Evolutionary conservation across 2,888 invertebrate species (phyloP).

Genomic region (Eucera pruinosa): DNA sequence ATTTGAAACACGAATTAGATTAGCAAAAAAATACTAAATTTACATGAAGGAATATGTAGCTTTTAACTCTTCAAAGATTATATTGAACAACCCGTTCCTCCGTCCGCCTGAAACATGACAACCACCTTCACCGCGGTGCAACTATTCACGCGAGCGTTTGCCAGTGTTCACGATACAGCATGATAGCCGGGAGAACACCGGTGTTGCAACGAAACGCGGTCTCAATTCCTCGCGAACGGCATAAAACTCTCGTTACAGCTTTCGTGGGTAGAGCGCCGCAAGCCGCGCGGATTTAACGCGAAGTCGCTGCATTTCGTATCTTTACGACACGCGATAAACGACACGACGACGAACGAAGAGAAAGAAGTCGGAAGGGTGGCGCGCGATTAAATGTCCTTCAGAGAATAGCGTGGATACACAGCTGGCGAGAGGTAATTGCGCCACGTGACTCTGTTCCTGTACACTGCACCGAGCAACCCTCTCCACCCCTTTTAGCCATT

Average conservation of each 20-base stretch:
- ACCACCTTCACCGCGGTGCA: conserved; percentile 4
- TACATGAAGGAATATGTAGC: no score
- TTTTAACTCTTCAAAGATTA: not conserved
- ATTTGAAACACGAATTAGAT: no score
- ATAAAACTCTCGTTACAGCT: conserved; percentile 44
- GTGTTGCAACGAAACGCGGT: not conserved
- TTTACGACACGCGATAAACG: conserved; percentile 70
- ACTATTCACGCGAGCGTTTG: conserved; percentile 43
- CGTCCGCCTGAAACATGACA: conserved; percentile 30
- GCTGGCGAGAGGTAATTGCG: conserved; percentile 82
- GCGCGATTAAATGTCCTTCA: conserved; percentile 80
- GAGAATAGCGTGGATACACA: conserved; percentile 79
- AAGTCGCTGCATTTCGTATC: conserved; percentile 43
- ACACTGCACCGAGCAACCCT: conserved; percentile 67
- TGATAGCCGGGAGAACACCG: conserved; percentile 20
- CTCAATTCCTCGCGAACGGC: conserved; percentile 33
- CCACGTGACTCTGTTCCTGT: conserved; percentile 80
- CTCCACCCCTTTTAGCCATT: conserved; percentile 46
- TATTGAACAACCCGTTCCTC: not conserved
- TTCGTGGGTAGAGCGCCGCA: not conserved
- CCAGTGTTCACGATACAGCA: conserved; percentile 6
- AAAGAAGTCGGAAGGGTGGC: conserved; percentile 65
- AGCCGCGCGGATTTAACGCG: conserved; percentile 33
- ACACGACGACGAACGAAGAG: conserved; percentile 49
- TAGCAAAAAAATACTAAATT: no score